These are phyloP conservation scores for Macrobrachium rosenbergii DNA, from an alignment of 1,140 invertebrate genomes.

Conservation along the genomic window DNA sequence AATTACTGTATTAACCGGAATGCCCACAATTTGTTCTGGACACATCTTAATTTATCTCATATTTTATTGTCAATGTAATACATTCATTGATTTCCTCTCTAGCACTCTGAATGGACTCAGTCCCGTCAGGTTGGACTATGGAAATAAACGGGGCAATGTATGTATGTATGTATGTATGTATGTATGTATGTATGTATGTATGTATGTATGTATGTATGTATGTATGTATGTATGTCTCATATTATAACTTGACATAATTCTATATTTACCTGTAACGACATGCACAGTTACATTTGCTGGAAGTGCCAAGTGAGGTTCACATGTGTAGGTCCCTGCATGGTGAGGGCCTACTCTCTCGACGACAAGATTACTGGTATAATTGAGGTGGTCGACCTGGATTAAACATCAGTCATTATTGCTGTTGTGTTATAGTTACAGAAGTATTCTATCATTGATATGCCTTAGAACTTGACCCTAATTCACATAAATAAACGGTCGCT, in stretches of 20 bases:
- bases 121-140: no score
- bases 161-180: conserved; percentile 4
- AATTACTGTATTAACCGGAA: no score
- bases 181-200: conserved; percentile 13
- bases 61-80: no score
- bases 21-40: no score
- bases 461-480: no score
- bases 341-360: conserved; percentile 35
- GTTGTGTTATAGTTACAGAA: no score
- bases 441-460: no score
- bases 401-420: neutral
- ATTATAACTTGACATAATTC: neutral
- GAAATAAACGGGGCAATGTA: neutral
- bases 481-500: no score
- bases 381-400: conserved; percentile 38
- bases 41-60: no score
- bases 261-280: conserved; percentile 47
- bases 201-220: conserved; percentile 8
- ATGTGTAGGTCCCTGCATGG: conserved; percentile 60
- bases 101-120: no score
- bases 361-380: conserved; percentile 56
- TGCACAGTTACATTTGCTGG: conserved; percentile 52
- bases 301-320: conserved; percentile 55
- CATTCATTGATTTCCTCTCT: no score
- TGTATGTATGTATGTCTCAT: neutral